Percentiles rank a stretch among this genome's conserved stretches.
These are phyloP conservation scores for Scaeva pyrastri DNA, from an alignment of 2,888 invertebrate species.

Conservation along the genomic window DNA sequence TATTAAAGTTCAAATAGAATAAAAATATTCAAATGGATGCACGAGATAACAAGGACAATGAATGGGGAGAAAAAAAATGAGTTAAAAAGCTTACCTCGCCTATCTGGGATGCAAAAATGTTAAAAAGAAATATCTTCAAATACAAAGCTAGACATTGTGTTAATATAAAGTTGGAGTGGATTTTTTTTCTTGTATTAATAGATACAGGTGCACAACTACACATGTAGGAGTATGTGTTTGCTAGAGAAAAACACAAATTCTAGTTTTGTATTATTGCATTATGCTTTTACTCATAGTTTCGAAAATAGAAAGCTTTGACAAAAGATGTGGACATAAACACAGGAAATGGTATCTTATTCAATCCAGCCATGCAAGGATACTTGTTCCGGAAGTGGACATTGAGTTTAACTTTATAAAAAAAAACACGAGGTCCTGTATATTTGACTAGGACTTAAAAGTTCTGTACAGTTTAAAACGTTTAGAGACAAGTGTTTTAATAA, in stretches of 20 bases:
- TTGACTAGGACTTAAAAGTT: too few relatives aligned
- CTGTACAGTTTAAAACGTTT: too few relatives aligned
- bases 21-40: neutral
- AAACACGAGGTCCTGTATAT: too few relatives aligned
- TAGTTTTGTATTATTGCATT: constrained; percentile 17
- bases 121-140: neutral
- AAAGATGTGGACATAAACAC: constrained; percentile 5
- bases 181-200: too few relatives aligned
- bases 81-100: neutral
- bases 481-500: too few relatives aligned
- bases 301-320: neutral
- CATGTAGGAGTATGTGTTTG: too few relatives aligned
- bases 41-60: neutral
- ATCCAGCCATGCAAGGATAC: neutral
- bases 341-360: neutral
- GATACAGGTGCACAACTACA: constrained; percentile 7
- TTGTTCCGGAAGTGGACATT: too few relatives aligned
- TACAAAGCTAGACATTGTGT: constrained; percentile 10
- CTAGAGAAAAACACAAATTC: constrained; percentile 1
- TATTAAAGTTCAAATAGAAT: neutral
- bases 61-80: neutral
- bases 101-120: neutral
- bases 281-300: neutral
- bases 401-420: too few relatives aligned
- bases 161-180: neutral